Evolutionary conservation across 2,888 invertebrate genomes (phyloP), one percentile per base, ranked within the genome.

Genomic region (Dascillus cervinus): DNA sequence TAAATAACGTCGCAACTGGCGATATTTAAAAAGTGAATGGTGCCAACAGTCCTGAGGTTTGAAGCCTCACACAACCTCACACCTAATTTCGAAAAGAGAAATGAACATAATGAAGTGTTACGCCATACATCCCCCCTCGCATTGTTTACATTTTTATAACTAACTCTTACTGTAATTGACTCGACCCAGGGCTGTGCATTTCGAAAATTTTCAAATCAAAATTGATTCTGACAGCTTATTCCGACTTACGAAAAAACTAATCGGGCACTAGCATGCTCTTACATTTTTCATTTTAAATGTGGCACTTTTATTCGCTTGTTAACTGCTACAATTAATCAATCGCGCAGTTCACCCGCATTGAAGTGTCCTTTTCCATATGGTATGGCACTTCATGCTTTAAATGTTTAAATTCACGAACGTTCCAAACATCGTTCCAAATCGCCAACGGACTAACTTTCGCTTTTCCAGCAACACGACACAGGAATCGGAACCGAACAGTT

Each of bases 381-480:
- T 60, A 63, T 64, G 64, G 64, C 64, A 55, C 62, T 64, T 64
- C 64, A 60, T 62, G 61, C 60, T 56, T 54, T n/a, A n/a, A n/a
- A n/a, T n/a, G n/a, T n/a, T n/a, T n/a, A n/a, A n/a, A 43, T 42
- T 32, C 20, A 25, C 6, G 11, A 12, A 17, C 8, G 17, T 36
- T 32, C 28, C 24, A 13, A 28, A 21, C 13, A 35, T 10, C 38
- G 35, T 41, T 41, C 37, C 41, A 39, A 35, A 39, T 39, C 39
- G 13, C 38, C 39, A 39, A 31, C 8, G 26, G 11, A 9, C 11
- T 22, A 6, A 20, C 19, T 22, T 30, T 26, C 21, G 12, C 21
- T 31, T 13, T 33, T 33, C 24, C 34, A 34, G 34, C 28, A 37
- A 28, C 29, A 23, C 32, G 20, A 45, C 41, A 43, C 43, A 50